Conservation (phyloP, 1,140 invertebrate genomes). For the Aphaenogaster floridana region DNA sequence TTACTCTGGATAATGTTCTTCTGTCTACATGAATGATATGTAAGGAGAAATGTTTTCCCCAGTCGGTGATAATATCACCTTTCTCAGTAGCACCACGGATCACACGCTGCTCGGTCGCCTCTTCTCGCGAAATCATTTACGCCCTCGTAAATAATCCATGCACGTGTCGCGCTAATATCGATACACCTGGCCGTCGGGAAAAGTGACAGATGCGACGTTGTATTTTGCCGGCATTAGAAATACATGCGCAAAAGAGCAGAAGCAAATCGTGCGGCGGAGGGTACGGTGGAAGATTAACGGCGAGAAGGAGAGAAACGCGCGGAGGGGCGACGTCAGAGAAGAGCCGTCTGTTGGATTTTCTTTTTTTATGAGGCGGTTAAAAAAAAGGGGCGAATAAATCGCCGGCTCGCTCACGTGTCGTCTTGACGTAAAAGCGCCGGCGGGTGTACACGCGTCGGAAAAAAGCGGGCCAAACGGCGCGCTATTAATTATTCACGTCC, state of each 20-base stretch:
- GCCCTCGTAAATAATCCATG: conserved; percentile 34
- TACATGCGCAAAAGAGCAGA: conserved; percentile 14
- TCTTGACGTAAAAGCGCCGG: conserved; percentile 74
- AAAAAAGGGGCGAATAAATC: conserved; percentile 76
- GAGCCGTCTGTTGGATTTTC: conserved; percentile 26
- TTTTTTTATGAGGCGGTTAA: conserved; percentile 58
- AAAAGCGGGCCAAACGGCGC: conserved; percentile 67
- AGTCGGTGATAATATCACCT: not conserved
- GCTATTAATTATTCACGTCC: conserved; percentile 77
- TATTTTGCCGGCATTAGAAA: conserved; percentile 24
- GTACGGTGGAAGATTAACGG: not conserved
- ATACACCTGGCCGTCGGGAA: conserved; percentile 60
- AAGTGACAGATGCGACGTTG: conserved; percentile 52
- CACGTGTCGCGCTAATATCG: conserved; percentile 21
- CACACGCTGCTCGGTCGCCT: not conserved
- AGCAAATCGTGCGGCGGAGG: conserved; percentile 3
- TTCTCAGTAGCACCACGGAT: not conserved
- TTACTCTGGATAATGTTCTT: not conserved
- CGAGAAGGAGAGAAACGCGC: not conserved
- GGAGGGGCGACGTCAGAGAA: not conserved
- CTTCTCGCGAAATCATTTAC: conserved; percentile 23
- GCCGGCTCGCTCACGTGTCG: conserved; percentile 81
- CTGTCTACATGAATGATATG: not conserved
- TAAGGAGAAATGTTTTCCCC: not conserved
- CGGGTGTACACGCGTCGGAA: conserved; percentile 37